Percentiles rank a stretch among this genome's conserved stretches.
Conservation (phyloP, 2,113 vertebrate species). For the Triplophysa dalaica region DNA sequence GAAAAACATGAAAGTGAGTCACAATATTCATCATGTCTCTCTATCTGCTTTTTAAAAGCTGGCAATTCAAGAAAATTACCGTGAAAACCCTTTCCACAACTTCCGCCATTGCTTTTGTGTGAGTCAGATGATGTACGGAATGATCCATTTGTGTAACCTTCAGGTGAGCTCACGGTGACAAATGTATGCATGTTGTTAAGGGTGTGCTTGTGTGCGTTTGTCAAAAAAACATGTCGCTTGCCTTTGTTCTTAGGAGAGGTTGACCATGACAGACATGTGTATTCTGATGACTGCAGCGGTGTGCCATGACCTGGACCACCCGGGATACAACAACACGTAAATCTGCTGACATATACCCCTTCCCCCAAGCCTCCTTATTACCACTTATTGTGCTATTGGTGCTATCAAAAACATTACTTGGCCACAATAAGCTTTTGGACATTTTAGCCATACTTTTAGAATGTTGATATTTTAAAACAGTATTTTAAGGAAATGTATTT, state of each 20-base stretch:
- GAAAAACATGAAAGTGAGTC: not conserved
- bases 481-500: not conserved
- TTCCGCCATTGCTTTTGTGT: constrained; percentile 99
- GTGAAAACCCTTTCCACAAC: constrained; percentile 96
- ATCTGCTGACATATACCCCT: constrained; percentile 47
- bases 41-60: constrained; percentile 68
- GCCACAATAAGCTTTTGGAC: too few species aligned
- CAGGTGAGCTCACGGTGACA: constrained; percentile 75
- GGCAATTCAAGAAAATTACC: constrained; percentile 94
- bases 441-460: too few species aligned
- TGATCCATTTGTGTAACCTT: constrained; percentile 90
- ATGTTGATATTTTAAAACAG: not conserved
- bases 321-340: constrained; percentile 97
- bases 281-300: constrained; percentile 94
- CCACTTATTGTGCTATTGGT: not conserved
- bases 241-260: constrained; percentile 79
- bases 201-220: constrained; percentile 1
- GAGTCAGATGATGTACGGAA: constrained; percentile 99
- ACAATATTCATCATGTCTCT: not conserved
- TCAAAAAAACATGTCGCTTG: not conserved
- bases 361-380: not conserved
- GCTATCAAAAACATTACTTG: too few species aligned
- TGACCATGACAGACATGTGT: constrained; percentile 86
- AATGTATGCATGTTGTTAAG: not conserved
- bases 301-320: constrained; percentile 96